phyloP scores from a whole-genome alignment of 2,113 vertebrate genomes.

The Microcebus jonahi region DNA sequence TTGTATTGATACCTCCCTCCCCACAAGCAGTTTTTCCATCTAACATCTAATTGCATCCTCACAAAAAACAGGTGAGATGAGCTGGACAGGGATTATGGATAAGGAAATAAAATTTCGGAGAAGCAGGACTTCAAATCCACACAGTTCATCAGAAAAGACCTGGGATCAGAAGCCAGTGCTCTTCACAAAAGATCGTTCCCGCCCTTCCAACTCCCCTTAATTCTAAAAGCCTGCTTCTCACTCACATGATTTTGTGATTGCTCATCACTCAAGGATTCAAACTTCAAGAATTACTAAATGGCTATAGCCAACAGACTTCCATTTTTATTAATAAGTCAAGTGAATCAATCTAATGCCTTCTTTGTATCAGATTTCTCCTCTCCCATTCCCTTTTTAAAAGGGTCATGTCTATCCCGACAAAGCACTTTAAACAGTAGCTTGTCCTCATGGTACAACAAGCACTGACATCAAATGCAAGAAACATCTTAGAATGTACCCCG shows the following conservation, averaged over 20 bases:
- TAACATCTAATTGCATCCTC: background rate
- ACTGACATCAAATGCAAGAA: background rate
- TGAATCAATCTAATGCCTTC: background rate
- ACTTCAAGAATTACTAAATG: background rate
- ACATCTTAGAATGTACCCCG: background rate
- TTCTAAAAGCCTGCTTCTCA: background rate
- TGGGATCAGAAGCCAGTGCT: background rate
- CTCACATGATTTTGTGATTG: background rate
- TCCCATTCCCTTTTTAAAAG: background rate
- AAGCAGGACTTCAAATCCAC: background rate
- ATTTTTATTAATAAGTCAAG: background rate
- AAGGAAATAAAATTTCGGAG: conserved; percentile 14
- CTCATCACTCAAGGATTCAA: background rate
- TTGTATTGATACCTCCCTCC: background rate
- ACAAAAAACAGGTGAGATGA: background rate
- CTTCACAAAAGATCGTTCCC: background rate
- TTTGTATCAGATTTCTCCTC: background rate
- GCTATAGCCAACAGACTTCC: background rate
- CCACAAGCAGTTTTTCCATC: background rate
- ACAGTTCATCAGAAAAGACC: background rate
- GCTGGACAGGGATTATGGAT: background rate
- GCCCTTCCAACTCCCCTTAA: background rate
- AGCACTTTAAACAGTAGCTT: background rate
- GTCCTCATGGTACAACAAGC: background rate
- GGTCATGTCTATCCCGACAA: background rate